Evolutionary conservation across 2,888 invertebrate genomes (phyloP).

Genomic region (Zaprionus bogoriensis): DNA sequence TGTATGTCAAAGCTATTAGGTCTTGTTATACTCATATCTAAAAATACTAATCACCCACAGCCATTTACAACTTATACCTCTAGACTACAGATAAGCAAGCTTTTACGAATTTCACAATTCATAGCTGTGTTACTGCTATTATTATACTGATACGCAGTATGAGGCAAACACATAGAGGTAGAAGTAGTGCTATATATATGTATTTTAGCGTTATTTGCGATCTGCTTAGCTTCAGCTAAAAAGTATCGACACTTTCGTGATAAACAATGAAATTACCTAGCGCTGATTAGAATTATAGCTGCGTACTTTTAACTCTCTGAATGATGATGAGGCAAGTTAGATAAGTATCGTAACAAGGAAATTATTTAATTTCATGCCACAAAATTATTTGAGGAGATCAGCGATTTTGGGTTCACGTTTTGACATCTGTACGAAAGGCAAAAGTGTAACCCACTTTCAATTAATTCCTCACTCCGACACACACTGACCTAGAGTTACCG

Average conservation of each 20-base stretch:
- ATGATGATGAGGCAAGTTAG: neutral
- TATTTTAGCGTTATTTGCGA: neutral
- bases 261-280: neutral
- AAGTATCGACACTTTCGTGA: neutral
- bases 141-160: neutral
- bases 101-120: slow-evolving; percentile 23
- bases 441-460: neutral
- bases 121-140: neutral
- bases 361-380: too few species aligned
- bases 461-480: neutral
- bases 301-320: neutral
- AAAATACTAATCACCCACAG: neutral
- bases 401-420: neutral
- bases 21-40: neutral
- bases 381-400: neutral
- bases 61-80: neutral
- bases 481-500: neutral
- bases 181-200: neutral
- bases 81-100: slow-evolving; percentile 11
- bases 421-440: too few species aligned
- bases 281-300: neutral
- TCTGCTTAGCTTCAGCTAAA: neutral
- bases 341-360: neutral
- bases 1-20: slow-evolving; percentile 8
- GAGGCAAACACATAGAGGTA: neutral